Percentiles rank a stretch among this genome's conserved stretches.
phyloP scores from a whole-genome alignment of 2,888 invertebrate species.

The Drosophila conformis region DNA sequence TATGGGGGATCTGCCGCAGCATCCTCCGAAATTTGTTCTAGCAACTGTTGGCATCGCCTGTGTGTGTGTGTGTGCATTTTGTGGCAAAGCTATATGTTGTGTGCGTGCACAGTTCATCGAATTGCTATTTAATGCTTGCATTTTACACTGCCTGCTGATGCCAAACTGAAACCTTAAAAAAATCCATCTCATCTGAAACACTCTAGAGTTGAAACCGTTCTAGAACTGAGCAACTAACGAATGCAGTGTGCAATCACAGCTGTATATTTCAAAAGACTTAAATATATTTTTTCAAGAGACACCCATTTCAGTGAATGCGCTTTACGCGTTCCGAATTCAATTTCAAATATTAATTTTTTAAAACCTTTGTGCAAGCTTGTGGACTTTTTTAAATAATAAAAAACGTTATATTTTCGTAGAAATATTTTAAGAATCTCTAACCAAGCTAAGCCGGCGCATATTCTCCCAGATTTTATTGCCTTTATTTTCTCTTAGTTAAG shows the following conservation, averaged over 20 bases:
- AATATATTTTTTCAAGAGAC: conserved; percentile 1
- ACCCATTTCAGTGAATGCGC: neutral
- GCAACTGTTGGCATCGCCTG: neutral
- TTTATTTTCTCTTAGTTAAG: neutral
- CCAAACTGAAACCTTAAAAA: conserved; percentile 17
- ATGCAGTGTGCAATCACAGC: conserved; percentile 22
- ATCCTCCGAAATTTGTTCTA: neutral
- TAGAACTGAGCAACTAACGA: neutral
- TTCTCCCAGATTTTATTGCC: neutral
- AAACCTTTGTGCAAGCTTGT: neutral
- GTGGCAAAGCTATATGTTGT: conserved; percentile 53
- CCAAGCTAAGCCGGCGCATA: neutral
- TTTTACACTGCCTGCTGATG: conserved; percentile 53
- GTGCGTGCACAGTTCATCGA: conserved; percentile 69
- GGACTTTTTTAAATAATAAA: neutral
- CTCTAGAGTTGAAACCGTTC: conserved; percentile 13
- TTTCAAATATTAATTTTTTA: neutral
- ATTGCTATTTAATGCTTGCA: conserved; percentile 64
- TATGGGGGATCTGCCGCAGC: neutral
- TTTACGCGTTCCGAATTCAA: neutral
- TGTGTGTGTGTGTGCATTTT: conserved; percentile 23
- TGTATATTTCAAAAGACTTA: conserved; percentile 21
- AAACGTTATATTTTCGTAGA: neutral
- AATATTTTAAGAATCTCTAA: neutral
- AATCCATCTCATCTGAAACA: conserved; percentile 13